Base-by-base conservation (phyloP, 1,140 invertebrate species). In the Oryctes rhinoceros region DNA sequence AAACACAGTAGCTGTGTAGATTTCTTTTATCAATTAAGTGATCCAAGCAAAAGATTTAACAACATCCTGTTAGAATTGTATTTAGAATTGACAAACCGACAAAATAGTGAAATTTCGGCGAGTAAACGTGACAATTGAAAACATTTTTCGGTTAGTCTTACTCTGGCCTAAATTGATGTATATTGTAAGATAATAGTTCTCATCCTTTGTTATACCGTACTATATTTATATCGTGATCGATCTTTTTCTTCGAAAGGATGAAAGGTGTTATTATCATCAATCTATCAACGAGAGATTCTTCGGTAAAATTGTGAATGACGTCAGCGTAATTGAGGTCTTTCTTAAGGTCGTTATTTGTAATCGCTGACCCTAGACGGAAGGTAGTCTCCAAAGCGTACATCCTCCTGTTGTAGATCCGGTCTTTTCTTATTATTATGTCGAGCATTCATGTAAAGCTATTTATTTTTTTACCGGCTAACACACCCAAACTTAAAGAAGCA, bases 341-440 rank as follows among this genome's bases (percentile, higher is more conserved):
- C 20, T 71, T 71, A 71, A 71, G 65, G 65, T 71, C 65, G 65
- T 20, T 71, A 71, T 71, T 71, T 24, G 65, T 71, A 71, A 37
- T 7, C 65, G 10, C 20, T 71, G 65, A 71, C 65, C 65, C 65
- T 71, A 71, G 11, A 71, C 65, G 65, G 53, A 59, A 71, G 65
- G 35, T 71, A 30, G 10, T 20, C 65, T 71, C 24, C 13, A 71
- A 71, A 71, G 2, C 65, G 24, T 71, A 37, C 24, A 11, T 71
- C 65, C 65, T 71, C 35, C 53, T 37, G 11, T 53, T 53, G 35
- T 15, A 71, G 18, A 20, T 35, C 65, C 65, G 20, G 24, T 71
- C 65, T 20, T 71, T 37, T 30, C 65, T 71, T 37, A 71, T 71
- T 18, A 44, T 44, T 44, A 44, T 44, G 9, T 44, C 39, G 39